Evolutionary conservation across 2,888 invertebrate species (phyloP), one percentile per base, ranked within the genome.

Genomic region (Hirtodrosophila alboralis): DNA sequence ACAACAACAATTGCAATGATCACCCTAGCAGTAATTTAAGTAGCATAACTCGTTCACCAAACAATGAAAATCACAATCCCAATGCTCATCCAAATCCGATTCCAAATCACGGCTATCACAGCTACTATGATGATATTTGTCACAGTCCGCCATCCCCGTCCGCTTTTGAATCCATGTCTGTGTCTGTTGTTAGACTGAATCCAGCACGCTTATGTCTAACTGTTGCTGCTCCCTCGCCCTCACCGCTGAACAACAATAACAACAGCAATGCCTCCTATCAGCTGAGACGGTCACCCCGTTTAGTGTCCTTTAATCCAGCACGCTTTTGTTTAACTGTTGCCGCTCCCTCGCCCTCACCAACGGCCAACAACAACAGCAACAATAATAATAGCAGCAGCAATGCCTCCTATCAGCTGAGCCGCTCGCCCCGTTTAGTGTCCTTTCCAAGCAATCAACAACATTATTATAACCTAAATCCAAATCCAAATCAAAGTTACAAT

Each of bases 171-270:
- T 68, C 85, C 44, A 85, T 85, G 85, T 84, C 78, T 56, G 78
- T 79, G 48, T 79, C 78, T 71, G 78, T 79, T 67, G 85, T 79
- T 36, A 59, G 79, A 65, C 41, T 78, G 26, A 81, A 84, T 77
- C 85, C 78, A 44, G 78, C 85, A 70, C 86, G 78, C 57, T 78
- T 79, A 40, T 79, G 78, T 78, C 54, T 79, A 41, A 78, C 85
- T 37, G 83, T 79, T 63, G 71, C 75, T 16, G 64, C 75, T 12
- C 70, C 59, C 31, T 36, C 45, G 18, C 8, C 38, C 30, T 23
- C 33, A 13, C 23, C 33, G 12, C 18, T 38, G 3, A 18, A 18
- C 18, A 18, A 2, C 18, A 18, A 18, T 18, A 18, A 2, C 18
- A 18, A 18, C 5, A 5, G 5, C 18, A 21, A 21, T 37, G 23